Base-by-base conservation (phyloP, 2,113 vertebrate genomes). In the Prolemur simus region DNA sequence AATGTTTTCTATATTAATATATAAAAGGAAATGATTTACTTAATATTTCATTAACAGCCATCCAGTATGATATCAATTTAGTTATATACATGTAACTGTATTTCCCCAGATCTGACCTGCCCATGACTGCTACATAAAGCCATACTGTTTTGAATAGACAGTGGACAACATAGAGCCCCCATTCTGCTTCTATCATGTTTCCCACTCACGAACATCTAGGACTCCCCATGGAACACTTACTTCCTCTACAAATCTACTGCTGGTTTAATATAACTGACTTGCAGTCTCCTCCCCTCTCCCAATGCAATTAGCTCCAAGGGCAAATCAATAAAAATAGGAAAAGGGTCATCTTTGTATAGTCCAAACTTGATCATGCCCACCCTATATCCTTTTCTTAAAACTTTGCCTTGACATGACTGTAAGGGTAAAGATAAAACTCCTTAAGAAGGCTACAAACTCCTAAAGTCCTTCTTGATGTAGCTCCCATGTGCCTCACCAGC, bases 1-100 rank as follows among this genome's bases (percentile, higher is more conserved):
- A 94, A 88, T 71, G 3, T 86, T 95, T 37, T 92, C 42, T 45
- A 29, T n/a, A 95, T 93, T 71, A 86, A 91, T 52, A 68, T 20
- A 66, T 60, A 47, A 94, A 88, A 85, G 3, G 8, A 54, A 80
- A 15, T 85, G 15, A 88, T 90, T 42, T 87, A 68, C 20, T 68
- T 96, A 93, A 39, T 66, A 88, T 71, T 94, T 91, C 54, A 84
- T 34, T 71, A 91, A 69, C 5, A 69, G 10, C 45, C 58, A 45
- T 34, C 25, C 32, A 42, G 18, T 74, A 66, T 49, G 27, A 27
- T 39, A 15, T 88, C 58, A 83, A 29, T 39, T 15, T 73, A 82
- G 9, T n/a, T 89, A 4, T n/a, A 6, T 60, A 60, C 20, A 78
- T 66, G 13, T 68, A 63, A 25, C 11, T 27, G 49, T 60, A 64